Conservation (phyloP, 2,113 vertebrate genomes). For the Pao palembangensis region DNA sequence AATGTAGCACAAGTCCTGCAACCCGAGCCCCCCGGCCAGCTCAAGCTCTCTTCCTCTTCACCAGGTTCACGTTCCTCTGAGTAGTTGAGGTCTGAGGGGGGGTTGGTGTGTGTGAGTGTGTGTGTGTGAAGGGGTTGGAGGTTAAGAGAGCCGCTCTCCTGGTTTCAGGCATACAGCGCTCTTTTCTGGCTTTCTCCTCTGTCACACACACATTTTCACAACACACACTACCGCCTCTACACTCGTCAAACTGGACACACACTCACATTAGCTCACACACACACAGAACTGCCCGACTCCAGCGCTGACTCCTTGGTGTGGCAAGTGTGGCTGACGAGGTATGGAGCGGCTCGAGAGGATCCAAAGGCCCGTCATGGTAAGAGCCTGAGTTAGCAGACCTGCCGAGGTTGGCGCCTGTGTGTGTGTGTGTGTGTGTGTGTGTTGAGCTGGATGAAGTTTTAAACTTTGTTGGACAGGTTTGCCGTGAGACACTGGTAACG, state of each 20-base stretch:
- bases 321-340: conserved; percentile 66
- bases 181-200: conserved; percentile 49
- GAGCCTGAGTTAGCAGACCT: conserved; percentile 45
- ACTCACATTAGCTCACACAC: conserved; percentile 28
- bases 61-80: conserved; percentile 75
- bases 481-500: conserved; percentile 1
- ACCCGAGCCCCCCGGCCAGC: conserved; percentile 77
- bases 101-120: conserved; percentile 35
- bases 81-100: conserved; percentile 38
- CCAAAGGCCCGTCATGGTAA: conserved; percentile 82
- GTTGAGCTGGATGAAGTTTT: conserved; percentile 13
- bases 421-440: conserved; percentile 6
- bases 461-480: conserved; percentile 5
- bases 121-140: conserved; percentile 58
- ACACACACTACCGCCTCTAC: conserved; percentile 62
- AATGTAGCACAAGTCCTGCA: conserved; percentile 93
- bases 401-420: conserved; percentile 5
- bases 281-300: conserved; percentile 48
- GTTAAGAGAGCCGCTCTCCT: conserved; percentile 59
- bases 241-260: conserved; percentile 53
- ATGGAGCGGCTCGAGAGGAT: conserved; percentile 84
- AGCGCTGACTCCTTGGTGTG: conserved; percentile 66
- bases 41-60: conserved; percentile 61
- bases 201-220: conserved; percentile 46
- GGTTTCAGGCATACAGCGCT: conserved; percentile 67